These are phyloP conservation scores for Triplophysa tibetana DNA, from an alignment of 2,113 vertebrate genomes.

Conservation along the genomic window DNA sequence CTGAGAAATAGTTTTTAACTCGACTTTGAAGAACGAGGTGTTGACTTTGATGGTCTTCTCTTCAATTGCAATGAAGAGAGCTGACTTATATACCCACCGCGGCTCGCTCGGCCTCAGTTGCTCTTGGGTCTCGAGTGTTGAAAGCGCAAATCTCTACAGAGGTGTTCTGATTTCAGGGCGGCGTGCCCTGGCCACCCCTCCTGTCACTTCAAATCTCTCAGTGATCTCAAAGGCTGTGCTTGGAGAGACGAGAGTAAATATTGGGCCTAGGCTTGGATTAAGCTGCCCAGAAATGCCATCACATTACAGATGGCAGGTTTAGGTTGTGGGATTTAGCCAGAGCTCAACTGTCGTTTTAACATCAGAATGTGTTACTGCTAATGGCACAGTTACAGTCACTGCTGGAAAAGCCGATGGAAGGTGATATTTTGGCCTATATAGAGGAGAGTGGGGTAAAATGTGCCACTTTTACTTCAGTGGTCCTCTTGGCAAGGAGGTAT, in stretches of 20 bases:
- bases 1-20: background rate
- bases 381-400: constrained; percentile 37
- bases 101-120: constrained; percentile 9
- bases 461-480: too few relatives aligned
- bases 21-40: background rate
- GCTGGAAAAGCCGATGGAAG: background rate
- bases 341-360: constrained; percentile 11
- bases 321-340: constrained; percentile 38
- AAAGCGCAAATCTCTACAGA: constrained; percentile 15
- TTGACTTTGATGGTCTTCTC: constrained; percentile 16
- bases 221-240: constrained; percentile 31
- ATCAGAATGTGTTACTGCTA: constrained; percentile 33
- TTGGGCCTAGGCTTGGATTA: constrained; percentile 41
- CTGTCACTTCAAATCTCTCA: constrained; percentile 36
- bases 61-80: background rate
- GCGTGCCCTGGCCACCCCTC: constrained; percentile 13
- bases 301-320: constrained; percentile 48
- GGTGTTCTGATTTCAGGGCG: constrained; percentile 35
- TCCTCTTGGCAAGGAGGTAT: too few relatives aligned
- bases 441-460: too few relatives aligned
- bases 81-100: background rate
- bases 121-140: constrained; percentile 22
- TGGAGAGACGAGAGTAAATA: constrained; percentile 31
- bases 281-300: constrained; percentile 42
- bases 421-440: constrained; percentile 16